Base-by-base conservation (phyloP, 2,113 vertebrate species). In the Phainopepla nitens region DNA sequence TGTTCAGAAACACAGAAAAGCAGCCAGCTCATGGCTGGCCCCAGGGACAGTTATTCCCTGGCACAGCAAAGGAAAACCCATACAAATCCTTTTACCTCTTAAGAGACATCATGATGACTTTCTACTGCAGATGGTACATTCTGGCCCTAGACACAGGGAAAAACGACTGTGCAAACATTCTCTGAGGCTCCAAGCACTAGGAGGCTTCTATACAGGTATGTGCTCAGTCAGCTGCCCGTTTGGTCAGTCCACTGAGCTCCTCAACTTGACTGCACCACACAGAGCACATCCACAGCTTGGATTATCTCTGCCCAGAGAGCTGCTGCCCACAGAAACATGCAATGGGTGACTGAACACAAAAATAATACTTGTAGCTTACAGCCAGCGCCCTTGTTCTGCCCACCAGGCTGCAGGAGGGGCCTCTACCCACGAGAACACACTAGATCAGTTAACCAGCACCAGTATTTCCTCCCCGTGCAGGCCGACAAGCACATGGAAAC, bases 111-210 rank as follows among this genome's bases (percentile, higher is more conserved):
- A 9, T 0, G 14, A 76, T 18, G n/a, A 41, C 51, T 12, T 64
- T 66, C 57, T 64, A 23, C 16, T 69, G 53, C 53, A 80, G 42
- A 5, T 12, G 13, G 25, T 15, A 71, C 21, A 21, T 47, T 51
- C 35, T 69, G 58, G 35, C 33, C 62, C 39, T 28, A 71, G 33
- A 50, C 21, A 60, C 0, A 1, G 18, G 7, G 5, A 7, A 24
- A 90, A 82, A 36, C 15, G 15, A 62, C 70, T 53, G 36, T 66
- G 47, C 42, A 70, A 82, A 75, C 12, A 18, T 2, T 58, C 29
- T 58, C 56, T 31, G 25, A 22, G 13, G 28, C 25, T 54, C 24
- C 0, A 0, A 71, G 60, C 3, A 5, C 31, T 11, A 57, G 31
- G 20, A 66, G 14, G 23, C 20, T 90, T 73, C 73, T 14, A 2